Conservation (phyloP, 2,113 vertebrate genomes). For the Calcarius ornatus region DNA sequence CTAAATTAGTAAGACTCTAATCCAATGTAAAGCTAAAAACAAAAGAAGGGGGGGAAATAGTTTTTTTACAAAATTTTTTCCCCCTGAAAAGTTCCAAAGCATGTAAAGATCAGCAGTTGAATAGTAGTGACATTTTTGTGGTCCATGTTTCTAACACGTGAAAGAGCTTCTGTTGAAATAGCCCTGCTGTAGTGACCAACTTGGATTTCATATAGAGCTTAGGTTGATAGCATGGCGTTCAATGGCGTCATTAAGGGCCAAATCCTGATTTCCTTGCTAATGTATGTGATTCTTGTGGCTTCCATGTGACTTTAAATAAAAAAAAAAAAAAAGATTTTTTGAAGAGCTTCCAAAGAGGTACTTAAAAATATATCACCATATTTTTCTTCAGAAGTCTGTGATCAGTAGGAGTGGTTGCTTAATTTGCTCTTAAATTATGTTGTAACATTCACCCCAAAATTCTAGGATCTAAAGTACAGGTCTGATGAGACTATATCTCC, state of each 20-base stretch:
- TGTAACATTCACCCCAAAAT: not conserved
- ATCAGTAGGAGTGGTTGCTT: not conserved
- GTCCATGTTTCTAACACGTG: not conserved
- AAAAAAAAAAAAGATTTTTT: not conserved
- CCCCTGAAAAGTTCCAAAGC: not conserved
- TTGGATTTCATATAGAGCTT: not conserved
- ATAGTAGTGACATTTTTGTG: not conserved
- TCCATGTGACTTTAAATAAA: not conserved
- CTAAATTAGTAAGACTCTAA: not conserved
- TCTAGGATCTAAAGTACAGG: not conserved
- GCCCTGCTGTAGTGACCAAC: not conserved
- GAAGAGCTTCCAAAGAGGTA: not conserved
- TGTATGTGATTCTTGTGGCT: not conserved
- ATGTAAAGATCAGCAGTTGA: not conserved
- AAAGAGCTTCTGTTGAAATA: not conserved
- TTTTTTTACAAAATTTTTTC: not conserved
- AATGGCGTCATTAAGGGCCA: not conserved
- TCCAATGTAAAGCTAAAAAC: not conserved
- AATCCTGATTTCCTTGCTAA: not conserved
- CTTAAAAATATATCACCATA: not conserved
- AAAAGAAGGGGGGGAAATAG: rapidly evolving
- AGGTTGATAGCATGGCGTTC: not conserved
- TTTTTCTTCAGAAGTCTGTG: not conserved
- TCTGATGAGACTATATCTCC: not conserved
- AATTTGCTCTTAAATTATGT: not conserved